Percentiles rank a stretch among this genome's conserved stretches.
Evolutionary conservation across 1,140 invertebrate genomes (phyloP).

Genomic region (Drosophila pectinifera): DNA sequence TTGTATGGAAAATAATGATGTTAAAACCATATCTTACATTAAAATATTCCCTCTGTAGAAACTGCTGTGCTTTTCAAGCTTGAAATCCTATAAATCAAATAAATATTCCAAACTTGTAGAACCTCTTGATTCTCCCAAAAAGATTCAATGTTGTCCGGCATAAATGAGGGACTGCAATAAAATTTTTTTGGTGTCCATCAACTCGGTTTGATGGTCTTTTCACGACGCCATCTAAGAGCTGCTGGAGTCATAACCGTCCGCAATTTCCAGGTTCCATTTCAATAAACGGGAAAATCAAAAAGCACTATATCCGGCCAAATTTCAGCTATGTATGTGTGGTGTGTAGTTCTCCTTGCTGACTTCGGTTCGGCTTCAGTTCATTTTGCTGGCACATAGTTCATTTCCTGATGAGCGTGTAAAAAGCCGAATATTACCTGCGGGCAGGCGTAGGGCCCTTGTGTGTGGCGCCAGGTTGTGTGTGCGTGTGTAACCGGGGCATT

Average conservation of each 20-base stretch:
- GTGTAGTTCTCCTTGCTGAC: constrained; percentile 24
- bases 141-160: constrained; percentile 16
- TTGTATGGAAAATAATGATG: neutral
- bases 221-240: constrained; percentile 26
- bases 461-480: constrained; percentile 9
- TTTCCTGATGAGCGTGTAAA: constrained; percentile 50
- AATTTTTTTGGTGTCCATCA: constrained; percentile 27
- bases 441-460: neutral
- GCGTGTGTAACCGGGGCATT: constrained; percentile 29
- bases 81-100: constrained; percentile 9
- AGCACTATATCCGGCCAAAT: constrained; percentile 18
- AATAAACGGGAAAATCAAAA: constrained; percentile 44
- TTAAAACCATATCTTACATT: neutral
- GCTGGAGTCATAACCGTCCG: constrained; percentile 18
- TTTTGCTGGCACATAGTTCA: constrained; percentile 40
- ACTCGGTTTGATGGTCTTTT: constrained; percentile 28
- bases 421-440: constrained; percentile 48
- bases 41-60: no score
- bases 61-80: neutral
- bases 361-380: constrained; percentile 31
- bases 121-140: neutral
- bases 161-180: constrained; percentile 1
- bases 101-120: no score
- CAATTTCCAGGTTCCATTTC: constrained; percentile 36
- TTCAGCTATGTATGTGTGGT: neutral